phyloP scores from a whole-genome alignment of 2,888 invertebrate species.

The Drosophila dives region DNA sequence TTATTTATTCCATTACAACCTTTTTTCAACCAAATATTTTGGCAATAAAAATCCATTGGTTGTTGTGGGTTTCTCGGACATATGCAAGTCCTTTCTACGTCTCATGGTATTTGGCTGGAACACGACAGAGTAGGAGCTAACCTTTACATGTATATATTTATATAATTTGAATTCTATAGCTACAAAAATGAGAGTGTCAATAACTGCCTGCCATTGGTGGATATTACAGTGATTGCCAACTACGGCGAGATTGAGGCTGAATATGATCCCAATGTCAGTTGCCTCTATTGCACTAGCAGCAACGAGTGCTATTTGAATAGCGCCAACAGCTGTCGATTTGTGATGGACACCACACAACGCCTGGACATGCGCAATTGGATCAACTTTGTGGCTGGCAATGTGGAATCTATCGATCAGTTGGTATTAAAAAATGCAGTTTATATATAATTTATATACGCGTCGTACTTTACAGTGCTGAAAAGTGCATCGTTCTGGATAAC shows the following conservation, averaged over 20 bases:
- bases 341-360: slow-evolving; percentile 68
- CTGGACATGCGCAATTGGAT: slow-evolving; percentile 74
- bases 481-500: slow-evolving; percentile 55
- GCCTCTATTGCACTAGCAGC: slow-evolving; percentile 42
- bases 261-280: slow-evolving; percentile 62
- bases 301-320: slow-evolving; percentile 62
- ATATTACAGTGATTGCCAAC: slow-evolving; percentile 68
- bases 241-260: slow-evolving; percentile 72
- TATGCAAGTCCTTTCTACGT: slow-evolving; percentile 73
- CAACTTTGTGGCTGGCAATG: slow-evolving; percentile 63
- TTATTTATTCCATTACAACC: slow-evolving; percentile 62
- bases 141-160: not conserved
- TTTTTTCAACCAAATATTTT: slow-evolving; percentile 51
- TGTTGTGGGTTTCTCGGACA: slow-evolving; percentile 73
- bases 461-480: slow-evolving; percentile 41
- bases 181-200: slow-evolving; percentile 28
- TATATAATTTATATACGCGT: not conserved
- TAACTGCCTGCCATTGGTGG: slow-evolving; percentile 67
- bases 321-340: slow-evolving; percentile 55
- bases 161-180: not conserved
- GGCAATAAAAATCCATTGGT: slow-evolving; percentile 63
- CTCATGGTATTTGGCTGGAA: slow-evolving; percentile 75
- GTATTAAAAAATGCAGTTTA: not conserved
- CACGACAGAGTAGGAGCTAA: slow-evolving; percentile 55
- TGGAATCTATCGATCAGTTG: slow-evolving; percentile 67